Base-by-base conservation (phyloP, 2,888 invertebrate species). In the Euproctis similis region DNA sequence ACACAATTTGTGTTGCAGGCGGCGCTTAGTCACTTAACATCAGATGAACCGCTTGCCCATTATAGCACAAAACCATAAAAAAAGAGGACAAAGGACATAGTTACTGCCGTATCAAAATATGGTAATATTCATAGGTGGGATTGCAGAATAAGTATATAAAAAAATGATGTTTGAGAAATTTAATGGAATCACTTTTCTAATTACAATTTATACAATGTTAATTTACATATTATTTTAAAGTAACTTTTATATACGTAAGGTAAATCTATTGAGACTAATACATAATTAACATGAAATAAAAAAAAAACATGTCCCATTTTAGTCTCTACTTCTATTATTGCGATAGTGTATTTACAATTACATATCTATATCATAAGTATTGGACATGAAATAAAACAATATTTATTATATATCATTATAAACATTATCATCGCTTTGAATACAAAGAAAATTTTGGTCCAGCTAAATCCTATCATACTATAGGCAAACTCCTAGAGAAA, bases 371-470 rank as follows among this genome's bases (percentile, higher is more conserved):
- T 51, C 44, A 52, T 53, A 55, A 59, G 60, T 66, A 67, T 61
- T 69, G 67, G 71, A 68, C 72, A 69, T 74, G 73, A 68, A 74
- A 64, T 72, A 68, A 60, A 70, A 61, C 55, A 66, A 63, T 65
- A 4, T 59, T 57, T 62, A 59, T 62, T 58, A 51, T 60, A 60
- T 53, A n/a, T n/a, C n/a, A n/a, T n/a, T n/a, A n/a, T n/a, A n/a
- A n/a, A n/a, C n/a, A 64, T 62, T 53, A 65, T 66, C 54, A 63
- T 70, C 58, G 58, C 61, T 68, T 70, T 68, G 57, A 73, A 71
- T 72, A 68, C 59, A 76, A 78, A 73, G 62, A 63, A 74, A 80
- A 78, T 78, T 78, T 84, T 84, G 84, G 84, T 84, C 84, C 84
- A 82, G 82, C 84, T 82, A 82, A 78, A 61, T 73, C 62, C 81